Evolutionary conservation across 1,140 invertebrate species (phyloP).

Genomic region (Proctacanthus coquilletti): DNA sequence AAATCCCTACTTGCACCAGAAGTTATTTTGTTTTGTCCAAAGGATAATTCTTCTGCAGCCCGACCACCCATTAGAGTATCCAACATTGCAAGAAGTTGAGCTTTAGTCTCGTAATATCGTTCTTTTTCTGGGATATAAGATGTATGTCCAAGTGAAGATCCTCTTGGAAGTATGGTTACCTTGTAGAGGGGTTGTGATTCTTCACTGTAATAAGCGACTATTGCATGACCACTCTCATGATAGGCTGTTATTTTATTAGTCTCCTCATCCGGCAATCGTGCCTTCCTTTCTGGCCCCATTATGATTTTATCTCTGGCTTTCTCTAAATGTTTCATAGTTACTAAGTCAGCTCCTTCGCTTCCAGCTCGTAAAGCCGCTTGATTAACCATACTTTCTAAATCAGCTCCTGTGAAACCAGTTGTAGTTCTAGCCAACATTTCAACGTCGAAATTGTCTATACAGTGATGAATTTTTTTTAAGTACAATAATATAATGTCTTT

Average conservation of each 20-base stretch:
- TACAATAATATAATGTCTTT: conserved; percentile 80
- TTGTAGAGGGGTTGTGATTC: conserved; percentile 74
- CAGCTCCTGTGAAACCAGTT: conserved; percentile 88
- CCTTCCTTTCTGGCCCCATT: conserved; percentile 83
- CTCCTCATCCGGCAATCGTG: conserved; percentile 73
- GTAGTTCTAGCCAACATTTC: conserved; percentile 71
- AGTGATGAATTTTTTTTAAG: conserved; percentile 47
- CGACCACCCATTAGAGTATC: conserved; percentile 91
- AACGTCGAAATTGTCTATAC: conserved; percentile 53
- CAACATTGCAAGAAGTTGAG: conserved; percentile 76
- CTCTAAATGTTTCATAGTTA: conserved; percentile 80
- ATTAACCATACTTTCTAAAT: conserved; percentile 82
- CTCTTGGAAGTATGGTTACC: conserved; percentile 83
- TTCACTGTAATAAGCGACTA: conserved; percentile 78
- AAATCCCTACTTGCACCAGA: conserved; percentile 54
- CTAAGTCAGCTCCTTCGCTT: conserved; percentile 64
- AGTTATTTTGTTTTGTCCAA: conserved; percentile 83
- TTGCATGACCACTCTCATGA: conserved; percentile 89
- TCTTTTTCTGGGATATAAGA: conserved; percentile 74
- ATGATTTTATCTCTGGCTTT: conserved; percentile 83
- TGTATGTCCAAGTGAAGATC: conserved; percentile 69
- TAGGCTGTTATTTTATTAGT: conserved; percentile 81
- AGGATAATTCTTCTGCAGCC: conserved; percentile 87
- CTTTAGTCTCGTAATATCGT: conserved; percentile 67
- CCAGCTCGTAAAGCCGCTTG: conserved; percentile 63